These are phyloP conservation scores for Drosophila buzzatii DNA, from an alignment of 2,888 invertebrate species.

Conservation along the genomic window DNA sequence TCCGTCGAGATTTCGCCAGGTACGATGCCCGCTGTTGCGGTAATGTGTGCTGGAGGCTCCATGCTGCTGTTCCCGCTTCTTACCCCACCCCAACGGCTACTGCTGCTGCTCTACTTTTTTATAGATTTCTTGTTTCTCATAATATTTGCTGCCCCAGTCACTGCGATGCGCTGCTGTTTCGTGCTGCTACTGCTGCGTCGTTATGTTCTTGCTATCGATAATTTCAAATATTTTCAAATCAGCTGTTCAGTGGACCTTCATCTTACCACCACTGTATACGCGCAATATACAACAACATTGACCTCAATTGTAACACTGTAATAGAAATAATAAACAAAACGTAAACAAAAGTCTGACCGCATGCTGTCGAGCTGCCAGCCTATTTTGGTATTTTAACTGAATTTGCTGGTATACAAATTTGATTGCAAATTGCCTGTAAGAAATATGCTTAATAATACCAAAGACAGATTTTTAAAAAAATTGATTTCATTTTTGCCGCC, in stretches of 20 bases:
- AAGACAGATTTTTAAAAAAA: background rate
- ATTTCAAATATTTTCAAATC: constrained; percentile 29
- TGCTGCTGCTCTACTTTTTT: constrained; percentile 71
- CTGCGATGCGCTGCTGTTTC: constrained; percentile 33
- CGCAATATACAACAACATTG: constrained; percentile 18
- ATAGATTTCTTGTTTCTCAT: constrained; percentile 68
- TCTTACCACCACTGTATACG: constrained; percentile 34
- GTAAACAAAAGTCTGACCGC: constrained; percentile 52
- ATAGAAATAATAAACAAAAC: constrained; percentile 23
- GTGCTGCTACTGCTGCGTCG: constrained; percentile 49
- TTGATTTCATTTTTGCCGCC: background rate
- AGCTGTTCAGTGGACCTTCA: constrained; percentile 41
- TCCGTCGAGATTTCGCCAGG: constrained; percentile 42
- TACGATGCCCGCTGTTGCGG: constrained; percentile 33
- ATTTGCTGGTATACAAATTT: too few species aligned
- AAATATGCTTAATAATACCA: background rate
- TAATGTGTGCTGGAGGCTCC: constrained; percentile 55
- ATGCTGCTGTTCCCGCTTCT: constrained; percentile 43
- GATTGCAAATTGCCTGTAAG: too few species aligned
- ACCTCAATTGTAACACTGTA: constrained; percentile 24
- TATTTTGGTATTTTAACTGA: constrained; percentile 6
- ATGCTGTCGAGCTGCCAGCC: background rate
- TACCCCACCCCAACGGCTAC: constrained; percentile 57
- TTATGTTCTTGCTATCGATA: constrained; percentile 50
- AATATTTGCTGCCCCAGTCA: constrained; percentile 50